Evolutionary conservation across 2,888 invertebrate species (phyloP), one percentile per base, ranked within the genome.

Genomic region (Pterostichus niger): DNA sequence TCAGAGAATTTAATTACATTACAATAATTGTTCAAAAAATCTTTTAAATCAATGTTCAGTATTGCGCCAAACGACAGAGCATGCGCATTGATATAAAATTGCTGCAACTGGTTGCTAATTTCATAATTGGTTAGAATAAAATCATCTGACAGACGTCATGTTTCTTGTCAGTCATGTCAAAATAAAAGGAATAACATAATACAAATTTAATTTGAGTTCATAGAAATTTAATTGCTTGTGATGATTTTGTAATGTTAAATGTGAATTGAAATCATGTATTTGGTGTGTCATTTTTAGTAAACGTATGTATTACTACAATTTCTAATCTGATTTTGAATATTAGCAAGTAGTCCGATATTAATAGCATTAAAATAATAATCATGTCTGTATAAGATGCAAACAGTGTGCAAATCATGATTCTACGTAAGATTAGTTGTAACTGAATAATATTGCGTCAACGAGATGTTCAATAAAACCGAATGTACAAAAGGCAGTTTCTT

Each of bases 401-500:
- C 13, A 56, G 6, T 77, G 0, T 59, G 7, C 56, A 77, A 77
- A 61, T 33, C 61, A 78, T 78, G 78, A 78, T 78, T 61, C 31
- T 77, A 56, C 77, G 40, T 40, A 40, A 40, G 40, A 7, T 40
- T 40, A 40, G 9, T 9, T 40, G 9, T 40, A 40, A 7, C 40
- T 49, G 49, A 49, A 49, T 49, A 17, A 31, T 61, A 79, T 61
- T 79, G 46, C 59, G 40, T 61, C 17, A 24, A 11, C 15, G 68
- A 64, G 31, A 94, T 94, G 94, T 94, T 94, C 87, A 92, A 92
- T 86, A 91, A 91, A 86, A 89, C 92, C 40, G 93, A 94, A 86
- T 93, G 93, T 46, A 92, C 93, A 86, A 96, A 96, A 89, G 93
- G 93, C 86, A 92, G 92, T 86, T 98, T 98, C 90, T 92, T 98